Conservation (phyloP, 2,797 vertebrate genomes). For the Graptemys geographica region DNA sequence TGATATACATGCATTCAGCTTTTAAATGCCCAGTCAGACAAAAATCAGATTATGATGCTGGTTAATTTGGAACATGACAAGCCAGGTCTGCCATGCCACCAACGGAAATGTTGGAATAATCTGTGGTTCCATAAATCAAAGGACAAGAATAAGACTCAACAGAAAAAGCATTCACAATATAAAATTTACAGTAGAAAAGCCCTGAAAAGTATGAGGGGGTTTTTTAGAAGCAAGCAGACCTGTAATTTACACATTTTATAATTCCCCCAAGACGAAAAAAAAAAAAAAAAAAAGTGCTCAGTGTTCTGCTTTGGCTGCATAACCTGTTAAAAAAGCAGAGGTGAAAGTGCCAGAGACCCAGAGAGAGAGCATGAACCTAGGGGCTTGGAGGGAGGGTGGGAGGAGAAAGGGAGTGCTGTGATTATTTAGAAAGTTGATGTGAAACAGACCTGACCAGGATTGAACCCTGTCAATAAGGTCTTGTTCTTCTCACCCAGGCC, state of each 20-base stretch:
- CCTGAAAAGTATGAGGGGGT: not conserved
- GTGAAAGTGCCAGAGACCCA: constrained; percentile 23
- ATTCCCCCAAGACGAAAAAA: not conserved
- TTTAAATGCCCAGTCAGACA: not conserved
- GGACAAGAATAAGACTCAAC: not conserved
- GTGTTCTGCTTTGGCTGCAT: not conserved
- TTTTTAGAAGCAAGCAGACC: not conserved
- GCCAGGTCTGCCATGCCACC: not conserved
- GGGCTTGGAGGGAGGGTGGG: not conserved
- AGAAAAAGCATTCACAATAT: not conserved
- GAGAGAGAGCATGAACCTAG: not conserved
- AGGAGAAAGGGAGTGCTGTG: constrained; percentile 45
- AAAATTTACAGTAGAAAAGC: not conserved
- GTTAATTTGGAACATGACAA: not conserved
- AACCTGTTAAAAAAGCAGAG: constrained; percentile 30
- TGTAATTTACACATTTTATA: not conserved
- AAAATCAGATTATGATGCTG: not conserved
- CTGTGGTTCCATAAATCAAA: not conserved
- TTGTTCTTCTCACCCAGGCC: constrained; percentile 87
- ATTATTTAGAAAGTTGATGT: constrained; percentile 78
- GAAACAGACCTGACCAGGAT: constrained; percentile 81
- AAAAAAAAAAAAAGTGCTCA: not conserved
- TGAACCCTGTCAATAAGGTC: constrained; percentile 89
- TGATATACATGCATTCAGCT: rapidly evolving
- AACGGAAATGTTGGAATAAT: not conserved